These are phyloP conservation scores for Synanthedon tipuliformis DNA, from an alignment of 2,888 invertebrate species.

Conservation along the genomic window DNA sequence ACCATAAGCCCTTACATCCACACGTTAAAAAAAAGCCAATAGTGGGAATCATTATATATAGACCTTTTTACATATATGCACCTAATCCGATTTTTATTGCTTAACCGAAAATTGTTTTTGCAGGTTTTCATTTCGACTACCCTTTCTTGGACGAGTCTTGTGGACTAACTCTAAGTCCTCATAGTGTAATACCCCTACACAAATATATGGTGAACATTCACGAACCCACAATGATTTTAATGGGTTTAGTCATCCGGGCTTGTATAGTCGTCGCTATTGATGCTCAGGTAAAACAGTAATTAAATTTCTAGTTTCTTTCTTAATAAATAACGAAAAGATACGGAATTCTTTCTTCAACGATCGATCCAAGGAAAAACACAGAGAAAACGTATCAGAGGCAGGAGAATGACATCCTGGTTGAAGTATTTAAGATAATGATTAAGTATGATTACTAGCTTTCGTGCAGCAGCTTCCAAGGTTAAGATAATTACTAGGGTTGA, in stretches of 20 bases:
- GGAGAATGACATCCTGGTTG: too few relatives aligned
- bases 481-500: too few relatives aligned
- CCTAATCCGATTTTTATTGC: neutral
- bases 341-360: too few relatives aligned
- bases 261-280: slow-evolving; percentile 65
- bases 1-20: too few relatives aligned
- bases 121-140: slow-evolving; percentile 78
- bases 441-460: too few relatives aligned
- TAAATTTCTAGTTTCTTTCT: neutral
- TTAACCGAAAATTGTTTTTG: neutral
- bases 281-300: slow-evolving; percentile 38
- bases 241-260: slow-evolving; percentile 78
- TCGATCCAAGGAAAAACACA: too few relatives aligned
- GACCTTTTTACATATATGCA: too few relatives aligned
- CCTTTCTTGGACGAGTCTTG: slow-evolving; percentile 78
- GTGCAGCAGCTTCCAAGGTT: too few relatives aligned
- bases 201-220: slow-evolving; percentile 82
- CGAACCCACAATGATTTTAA: slow-evolving; percentile 78
- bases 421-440: too few relatives aligned
- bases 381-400: too few relatives aligned
- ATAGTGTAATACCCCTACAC: slow-evolving; percentile 75
- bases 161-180: slow-evolving; percentile 68
- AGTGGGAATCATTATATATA: too few relatives aligned
- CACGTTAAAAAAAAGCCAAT: too few relatives aligned
- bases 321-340: neutral